Conservation (phyloP, 2,888 invertebrate genomes). For the Scaptomyza reducta region DNA sequence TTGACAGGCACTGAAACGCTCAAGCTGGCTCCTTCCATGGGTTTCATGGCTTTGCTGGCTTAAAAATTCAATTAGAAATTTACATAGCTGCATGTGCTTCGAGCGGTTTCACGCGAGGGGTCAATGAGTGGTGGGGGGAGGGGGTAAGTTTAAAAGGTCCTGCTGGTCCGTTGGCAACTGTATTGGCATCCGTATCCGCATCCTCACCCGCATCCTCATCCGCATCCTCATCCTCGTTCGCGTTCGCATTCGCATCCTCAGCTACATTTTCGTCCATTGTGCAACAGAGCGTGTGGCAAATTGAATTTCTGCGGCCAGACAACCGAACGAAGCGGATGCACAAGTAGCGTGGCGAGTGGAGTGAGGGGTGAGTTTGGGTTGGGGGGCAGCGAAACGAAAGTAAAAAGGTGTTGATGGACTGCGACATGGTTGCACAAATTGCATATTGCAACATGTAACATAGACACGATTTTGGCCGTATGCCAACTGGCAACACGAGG, state of each 20-base stretch:
- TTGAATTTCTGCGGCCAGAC: constrained; percentile 54
- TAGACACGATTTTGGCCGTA: constrained; percentile 44
- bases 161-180: constrained; percentile 15
- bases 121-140: rapidly evolving
- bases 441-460: constrained; percentile 48
- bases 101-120: neutral
- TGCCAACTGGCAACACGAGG: constrained; percentile 45
- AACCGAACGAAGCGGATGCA: constrained; percentile 2
- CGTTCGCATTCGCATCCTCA: neutral
- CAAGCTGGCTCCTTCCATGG: neutral
- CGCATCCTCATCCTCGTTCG: neutral
- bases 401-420: constrained; percentile 76
- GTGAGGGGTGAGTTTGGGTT: neutral
- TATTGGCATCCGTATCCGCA: constrained; percentile 15
- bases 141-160: neutral
- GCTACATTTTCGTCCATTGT: constrained; percentile 32
- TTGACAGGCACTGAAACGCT: constrained; percentile 12
- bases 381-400: constrained; percentile 10
- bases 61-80: constrained; percentile 51
- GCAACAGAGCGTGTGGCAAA: constrained; percentile 50
- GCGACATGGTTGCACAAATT: constrained; percentile 73
- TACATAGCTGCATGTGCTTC: constrained; percentile 32
- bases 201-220: constrained; percentile 9
- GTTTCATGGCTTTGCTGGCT: neutral
- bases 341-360: neutral